These are phyloP conservation scores for Eristalis tenax DNA, from an alignment of 2,888 invertebrate species.

Conservation along the genomic window DNA sequence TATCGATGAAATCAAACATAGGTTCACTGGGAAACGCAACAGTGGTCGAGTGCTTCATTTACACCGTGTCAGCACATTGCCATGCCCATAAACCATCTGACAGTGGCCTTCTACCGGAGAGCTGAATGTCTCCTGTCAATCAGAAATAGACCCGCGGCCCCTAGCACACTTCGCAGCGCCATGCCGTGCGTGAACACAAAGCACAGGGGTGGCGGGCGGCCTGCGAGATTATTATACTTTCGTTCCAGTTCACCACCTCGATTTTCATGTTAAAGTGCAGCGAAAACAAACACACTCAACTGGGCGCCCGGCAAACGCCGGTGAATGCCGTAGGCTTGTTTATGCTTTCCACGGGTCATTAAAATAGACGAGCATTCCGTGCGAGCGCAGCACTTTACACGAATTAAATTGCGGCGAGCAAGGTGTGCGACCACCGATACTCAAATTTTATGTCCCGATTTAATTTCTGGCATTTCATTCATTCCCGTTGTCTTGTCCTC, in stretches of 20 bases:
- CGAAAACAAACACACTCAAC: conserved; percentile 10
- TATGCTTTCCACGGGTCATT: background rate
- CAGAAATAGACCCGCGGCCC: background rate
- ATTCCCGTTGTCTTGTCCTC: too few relatives aligned
- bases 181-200: background rate
- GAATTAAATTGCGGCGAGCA: background rate
- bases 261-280: conserved; percentile 8
- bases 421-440: background rate
- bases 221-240: conserved; percentile 50
- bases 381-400: background rate
- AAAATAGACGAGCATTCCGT: background rate
- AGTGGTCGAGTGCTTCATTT: too few relatives aligned
- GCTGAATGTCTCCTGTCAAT: background rate
- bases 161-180: too few relatives aligned
- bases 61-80: too few relatives aligned
- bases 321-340: background rate
- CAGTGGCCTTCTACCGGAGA: background rate
- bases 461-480: too few relatives aligned
- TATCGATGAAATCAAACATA: too few relatives aligned
- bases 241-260: conserved; percentile 17
- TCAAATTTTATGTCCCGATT: too few relatives aligned
- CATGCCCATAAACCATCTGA: background rate
- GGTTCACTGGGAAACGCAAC: too few relatives aligned
- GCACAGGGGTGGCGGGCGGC: conserved; percentile 27
- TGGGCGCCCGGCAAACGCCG: background rate